These are phyloP conservation scores for Phenganax stokvisi DNA, from an alignment of 92 coral and sea anemone genomes.

Conservation along the genomic window DNA sequence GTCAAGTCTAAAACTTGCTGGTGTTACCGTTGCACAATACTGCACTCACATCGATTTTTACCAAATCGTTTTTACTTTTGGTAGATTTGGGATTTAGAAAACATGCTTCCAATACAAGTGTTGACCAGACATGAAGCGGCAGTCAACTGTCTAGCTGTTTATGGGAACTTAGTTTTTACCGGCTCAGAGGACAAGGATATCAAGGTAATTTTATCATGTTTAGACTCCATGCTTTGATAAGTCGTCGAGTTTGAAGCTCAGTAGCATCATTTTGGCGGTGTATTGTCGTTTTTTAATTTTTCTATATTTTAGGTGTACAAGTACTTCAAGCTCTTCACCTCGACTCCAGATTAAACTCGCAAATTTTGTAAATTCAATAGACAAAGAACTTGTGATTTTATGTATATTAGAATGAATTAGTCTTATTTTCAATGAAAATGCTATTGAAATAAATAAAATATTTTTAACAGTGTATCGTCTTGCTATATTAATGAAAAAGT, in stretches of 20 bases:
- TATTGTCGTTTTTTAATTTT: neutral
- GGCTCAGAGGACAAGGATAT: slow-evolving; percentile 98
- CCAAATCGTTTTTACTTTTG: neutral
- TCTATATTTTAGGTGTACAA: slow-evolving; percentile 60
- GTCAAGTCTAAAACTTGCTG: too few relatives aligned
- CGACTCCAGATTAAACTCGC: slow-evolving; percentile 13
- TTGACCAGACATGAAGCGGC: slow-evolving; percentile 97
- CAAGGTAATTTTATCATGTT: slow-evolving; percentile 54
- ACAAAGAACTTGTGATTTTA: neutral
- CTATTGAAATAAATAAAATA: neutral
- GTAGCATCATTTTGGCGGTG: neutral
- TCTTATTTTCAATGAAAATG: slow-evolving; percentile 8
- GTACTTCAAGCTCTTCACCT: slow-evolving; percentile 62
- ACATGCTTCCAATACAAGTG: slow-evolving; percentile 94
- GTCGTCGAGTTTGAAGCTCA: neutral
- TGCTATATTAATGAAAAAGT: too few relatives aligned
- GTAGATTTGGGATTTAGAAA: slow-evolving; percentile 93
- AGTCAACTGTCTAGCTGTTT: slow-evolving; percentile 88
- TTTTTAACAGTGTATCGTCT: neutral
- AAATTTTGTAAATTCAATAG: neutral
- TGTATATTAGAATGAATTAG: neutral
- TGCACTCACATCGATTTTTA: too few relatives aligned
- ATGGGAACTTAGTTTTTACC: slow-evolving; percentile 79
- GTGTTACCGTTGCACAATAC: too few relatives aligned
- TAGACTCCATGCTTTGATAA: neutral